These are phyloP conservation scores for Loripinus fragilis DNA, from an alignment of 2,888 invertebrate species.

Conservation along the genomic window DNA sequence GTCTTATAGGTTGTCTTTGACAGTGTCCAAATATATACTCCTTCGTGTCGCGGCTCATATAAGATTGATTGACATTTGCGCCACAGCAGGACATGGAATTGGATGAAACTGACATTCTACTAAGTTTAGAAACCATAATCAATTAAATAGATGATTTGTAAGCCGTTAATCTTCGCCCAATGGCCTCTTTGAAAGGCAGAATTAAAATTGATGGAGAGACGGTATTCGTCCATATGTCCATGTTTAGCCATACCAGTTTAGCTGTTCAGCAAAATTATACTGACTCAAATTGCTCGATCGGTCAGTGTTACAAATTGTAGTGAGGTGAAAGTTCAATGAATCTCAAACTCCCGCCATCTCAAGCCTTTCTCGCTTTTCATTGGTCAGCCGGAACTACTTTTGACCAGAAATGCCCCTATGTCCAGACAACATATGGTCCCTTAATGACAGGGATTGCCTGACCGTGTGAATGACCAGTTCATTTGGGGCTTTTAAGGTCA, in stretches of 20 bases:
- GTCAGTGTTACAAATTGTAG: background rate
- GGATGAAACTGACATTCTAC: background rate
- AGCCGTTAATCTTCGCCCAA: constrained; percentile 11
- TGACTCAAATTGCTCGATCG: background rate
- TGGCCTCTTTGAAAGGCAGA: constrained; percentile 6
- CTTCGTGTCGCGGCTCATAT: no score
- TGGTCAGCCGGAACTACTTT: constrained; percentile 45
- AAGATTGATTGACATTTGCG: no score
- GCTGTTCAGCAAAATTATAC: background rate
- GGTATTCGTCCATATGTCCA: background rate
- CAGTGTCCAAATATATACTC: no score
- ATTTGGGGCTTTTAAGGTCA: constrained; percentile 13
- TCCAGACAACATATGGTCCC: constrained; percentile 14
- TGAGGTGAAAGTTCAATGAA: constrained; percentile 10
- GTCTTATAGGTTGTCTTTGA: no score
- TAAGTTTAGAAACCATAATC: background rate
- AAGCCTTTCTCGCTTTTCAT: background rate
- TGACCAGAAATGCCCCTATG: constrained; percentile 36
- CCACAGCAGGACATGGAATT: no score
- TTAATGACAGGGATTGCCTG: background rate
- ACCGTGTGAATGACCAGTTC: constrained; percentile 13
- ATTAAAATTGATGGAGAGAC: background rate
- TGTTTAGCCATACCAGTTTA: background rate
- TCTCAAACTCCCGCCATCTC: background rate
- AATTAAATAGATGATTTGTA: background rate